These are phyloP conservation scores for Chrysogorgia sp. DNA, from an alignment of 92 coral and sea anemone genomes.

Conservation along the genomic window DNA sequence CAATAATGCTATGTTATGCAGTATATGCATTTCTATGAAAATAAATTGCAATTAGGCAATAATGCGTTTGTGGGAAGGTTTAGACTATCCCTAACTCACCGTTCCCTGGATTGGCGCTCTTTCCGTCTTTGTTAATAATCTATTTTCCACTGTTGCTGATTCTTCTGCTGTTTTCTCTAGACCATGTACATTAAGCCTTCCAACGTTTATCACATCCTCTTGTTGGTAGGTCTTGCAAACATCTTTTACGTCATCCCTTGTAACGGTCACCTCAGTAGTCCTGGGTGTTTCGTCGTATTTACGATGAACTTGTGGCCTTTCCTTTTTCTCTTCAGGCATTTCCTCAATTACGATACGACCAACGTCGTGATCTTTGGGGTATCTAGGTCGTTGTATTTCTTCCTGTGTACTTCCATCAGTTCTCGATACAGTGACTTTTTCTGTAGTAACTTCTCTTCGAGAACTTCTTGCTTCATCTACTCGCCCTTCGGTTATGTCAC, in stretches of 20 bases:
- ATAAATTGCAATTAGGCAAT: too few species aligned
- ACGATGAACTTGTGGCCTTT: not conserved
- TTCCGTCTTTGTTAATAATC: not conserved
- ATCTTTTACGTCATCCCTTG: not conserved
- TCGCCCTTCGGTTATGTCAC: constrained; percentile 2
- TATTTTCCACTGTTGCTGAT: not conserved
- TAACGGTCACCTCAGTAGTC: constrained; percentile 1
- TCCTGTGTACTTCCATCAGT: not conserved
- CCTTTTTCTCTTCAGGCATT: not conserved
- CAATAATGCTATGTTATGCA: too few species aligned
- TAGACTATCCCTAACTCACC: too few species aligned
- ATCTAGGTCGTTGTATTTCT: constrained; percentile 2
- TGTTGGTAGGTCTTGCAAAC: not conserved
- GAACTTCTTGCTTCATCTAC: not conserved
- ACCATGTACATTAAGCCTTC: not conserved
- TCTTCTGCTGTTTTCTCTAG: not conserved
- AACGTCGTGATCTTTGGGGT: not conserved
- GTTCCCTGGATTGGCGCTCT: too few species aligned
- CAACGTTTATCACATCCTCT: not conserved
- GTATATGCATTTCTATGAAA: too few species aligned
- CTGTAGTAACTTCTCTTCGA: not conserved
- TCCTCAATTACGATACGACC: constrained; percentile 2
- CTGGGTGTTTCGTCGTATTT: not conserved
- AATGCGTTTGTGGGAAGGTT: too few species aligned
- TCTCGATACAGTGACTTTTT: not conserved